These are phyloP conservation scores for Platycnemis pennipes DNA, from an alignment of 2,888 invertebrate genomes.

Conservation along the genomic window DNA sequence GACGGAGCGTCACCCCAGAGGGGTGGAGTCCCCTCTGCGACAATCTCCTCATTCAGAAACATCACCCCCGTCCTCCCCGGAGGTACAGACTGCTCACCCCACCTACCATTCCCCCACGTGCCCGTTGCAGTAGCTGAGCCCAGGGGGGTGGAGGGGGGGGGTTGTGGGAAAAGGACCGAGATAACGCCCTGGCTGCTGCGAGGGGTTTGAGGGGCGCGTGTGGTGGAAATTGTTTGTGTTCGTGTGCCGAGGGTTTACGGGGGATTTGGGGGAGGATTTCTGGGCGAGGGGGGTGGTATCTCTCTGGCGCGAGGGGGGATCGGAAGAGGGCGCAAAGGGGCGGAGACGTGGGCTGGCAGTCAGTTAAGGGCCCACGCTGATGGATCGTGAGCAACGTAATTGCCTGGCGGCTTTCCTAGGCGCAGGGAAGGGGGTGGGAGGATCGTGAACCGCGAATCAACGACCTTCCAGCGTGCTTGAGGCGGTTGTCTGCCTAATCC, in stretches of 20 bases:
- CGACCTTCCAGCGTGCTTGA: too few relatives aligned
- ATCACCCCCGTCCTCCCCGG: background rate
- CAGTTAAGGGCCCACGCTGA: background rate
- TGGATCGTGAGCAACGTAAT: constrained; percentile 22
- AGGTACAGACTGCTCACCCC: background rate
- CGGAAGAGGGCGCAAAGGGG: background rate
- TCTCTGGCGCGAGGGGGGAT: background rate
- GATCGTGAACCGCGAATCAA: too few relatives aligned
- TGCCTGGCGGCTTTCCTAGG: background rate
- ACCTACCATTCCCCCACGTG: background rate
- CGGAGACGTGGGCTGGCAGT: background rate
- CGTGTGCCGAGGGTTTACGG: constrained; percentile 23
- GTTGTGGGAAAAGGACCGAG: background rate
- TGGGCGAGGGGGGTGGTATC: background rate
- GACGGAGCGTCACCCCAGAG: background rate
- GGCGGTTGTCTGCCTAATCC: too few relatives aligned
- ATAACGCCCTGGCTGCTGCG: background rate
- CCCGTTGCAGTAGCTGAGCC: background rate
- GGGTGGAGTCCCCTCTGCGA: background rate
- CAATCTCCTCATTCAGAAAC: constrained; percentile 8
- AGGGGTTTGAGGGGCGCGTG: background rate
- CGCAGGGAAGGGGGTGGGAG: too few relatives aligned
- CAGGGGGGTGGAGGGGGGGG: background rate
- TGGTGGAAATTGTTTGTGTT: constrained; percentile 26
- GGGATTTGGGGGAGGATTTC: background rate